Evolutionary conservation across 2,113 vertebrate genomes (phyloP), one percentile per base, ranked within the genome.

Genomic region (Regulus satrapa): DNA sequence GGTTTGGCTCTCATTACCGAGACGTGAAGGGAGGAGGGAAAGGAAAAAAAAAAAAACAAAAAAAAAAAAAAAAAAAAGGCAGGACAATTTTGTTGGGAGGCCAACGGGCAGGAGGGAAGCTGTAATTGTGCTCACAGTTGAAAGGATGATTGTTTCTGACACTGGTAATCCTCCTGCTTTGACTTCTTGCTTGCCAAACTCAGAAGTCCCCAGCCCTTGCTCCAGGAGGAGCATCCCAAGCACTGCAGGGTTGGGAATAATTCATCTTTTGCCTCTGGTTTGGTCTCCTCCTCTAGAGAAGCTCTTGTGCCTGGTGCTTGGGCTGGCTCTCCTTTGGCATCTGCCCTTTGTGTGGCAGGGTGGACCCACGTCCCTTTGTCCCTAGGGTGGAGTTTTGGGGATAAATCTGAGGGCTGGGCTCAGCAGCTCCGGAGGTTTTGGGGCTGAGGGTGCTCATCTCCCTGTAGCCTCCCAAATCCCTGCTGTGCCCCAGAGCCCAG

Each of bases 141-240:
- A 83, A 94, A 95, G 88, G 88, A 68, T 88, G 71, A 38, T 89
- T 90, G 92, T 95, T 86, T 18, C 91, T 93, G 92, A 94, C 92
- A 69, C 79, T 76, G 87, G 66, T 83, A 54, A 85, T 88, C 69
- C 56, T 84, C 43, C 31, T 8, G 17, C 79, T 71, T 40, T n/a
- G 45, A 14, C 69, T 93, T 46, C 54, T 83, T 2, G 24, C 84
- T 75, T 48, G 84, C 83, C 80, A 69, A n/a, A 28, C 20, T 18
- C 71, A 6, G 4, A 7, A 72, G 18, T 20, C 8, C 5, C 56
- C 40, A 48, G 75, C 4, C 51, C 41, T 20, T 17, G 49, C 76
- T 84, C 56, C 61, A 31, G 74, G 89, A 85, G 17, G 49, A 66
- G 87, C 85, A 73, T 69, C 94, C 91, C 49, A 3, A 54, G 72